Conservation (phyloP, 2,113 vertebrate species). For the Oryzias javanicus region DNA sequence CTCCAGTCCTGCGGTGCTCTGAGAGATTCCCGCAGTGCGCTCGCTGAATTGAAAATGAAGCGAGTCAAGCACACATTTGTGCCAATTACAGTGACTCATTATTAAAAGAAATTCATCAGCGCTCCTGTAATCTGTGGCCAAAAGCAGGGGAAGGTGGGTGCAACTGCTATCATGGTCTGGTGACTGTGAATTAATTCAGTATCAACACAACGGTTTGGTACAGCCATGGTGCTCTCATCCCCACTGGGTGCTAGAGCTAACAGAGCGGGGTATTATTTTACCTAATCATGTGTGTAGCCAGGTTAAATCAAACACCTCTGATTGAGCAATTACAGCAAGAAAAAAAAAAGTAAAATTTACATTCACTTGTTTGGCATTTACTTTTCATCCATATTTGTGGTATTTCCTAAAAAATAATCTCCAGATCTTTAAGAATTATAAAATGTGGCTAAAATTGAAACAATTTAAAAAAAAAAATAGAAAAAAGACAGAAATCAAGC, state of each 20-base stretch:
- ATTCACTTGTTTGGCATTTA: not conserved
- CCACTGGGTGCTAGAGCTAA: constrained; percentile 15
- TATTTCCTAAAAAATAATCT: too few relatives aligned
- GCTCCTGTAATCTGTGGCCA: constrained; percentile 51
- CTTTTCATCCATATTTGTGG: not conserved
- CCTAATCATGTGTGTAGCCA: constrained; percentile 17
- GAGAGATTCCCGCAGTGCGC: constrained; percentile 22
- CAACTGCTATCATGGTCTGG: constrained; percentile 43
- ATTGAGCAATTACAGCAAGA: not conserved
- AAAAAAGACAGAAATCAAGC: constrained; percentile 15
- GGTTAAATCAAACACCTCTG: not conserved
- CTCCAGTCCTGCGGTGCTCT: not conserved
- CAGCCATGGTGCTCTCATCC: constrained; percentile 27
- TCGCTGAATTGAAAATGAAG: constrained; percentile 7
- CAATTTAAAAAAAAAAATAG: not conserved
- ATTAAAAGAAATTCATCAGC: constrained; percentile 63
- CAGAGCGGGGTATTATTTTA: constrained; percentile 33
- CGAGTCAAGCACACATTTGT: constrained; percentile 43
- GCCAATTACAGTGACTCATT: constrained; percentile 66
- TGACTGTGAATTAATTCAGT: constrained; percentile 56
- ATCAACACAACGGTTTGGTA: constrained; percentile 47
- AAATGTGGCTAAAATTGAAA: not conserved
- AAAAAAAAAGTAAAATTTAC: not conserved
- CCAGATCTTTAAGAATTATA: too few relatives aligned
- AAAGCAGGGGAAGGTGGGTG: constrained; percentile 33